phyloP scores from a whole-genome alignment of 2,888 invertebrate genomes.

The Eurytoma californica region DNA sequence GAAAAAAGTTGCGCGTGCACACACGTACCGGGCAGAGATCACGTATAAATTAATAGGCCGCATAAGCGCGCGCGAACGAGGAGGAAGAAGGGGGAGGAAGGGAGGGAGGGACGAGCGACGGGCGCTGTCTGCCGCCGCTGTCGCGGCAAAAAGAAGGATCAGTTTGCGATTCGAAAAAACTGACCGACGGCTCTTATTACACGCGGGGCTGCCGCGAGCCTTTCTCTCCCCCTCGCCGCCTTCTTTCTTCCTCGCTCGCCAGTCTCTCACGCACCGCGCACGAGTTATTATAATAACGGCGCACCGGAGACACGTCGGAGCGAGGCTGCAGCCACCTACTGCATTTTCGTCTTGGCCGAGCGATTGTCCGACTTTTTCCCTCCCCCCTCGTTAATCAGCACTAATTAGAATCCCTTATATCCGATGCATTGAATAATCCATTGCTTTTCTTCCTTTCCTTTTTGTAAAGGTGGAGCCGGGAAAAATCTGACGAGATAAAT shows the following conservation, averaged over 20 bases:
- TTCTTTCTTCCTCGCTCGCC: background rate
- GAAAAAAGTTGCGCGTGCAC: constrained; percentile 73
- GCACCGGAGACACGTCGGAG: constrained; percentile 34
- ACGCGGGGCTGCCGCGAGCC: constrained; percentile 71
- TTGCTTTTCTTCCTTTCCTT: no score
- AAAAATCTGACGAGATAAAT: no score
- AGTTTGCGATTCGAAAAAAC: constrained; percentile 68
- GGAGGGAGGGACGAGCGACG: constrained; percentile 36
- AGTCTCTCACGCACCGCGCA: constrained; percentile 39
- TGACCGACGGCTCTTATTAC: constrained; percentile 75
- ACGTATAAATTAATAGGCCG: constrained; percentile 75
- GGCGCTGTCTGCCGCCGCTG: no score
- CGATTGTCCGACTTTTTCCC: no score
- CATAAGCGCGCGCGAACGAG: constrained; percentile 55
- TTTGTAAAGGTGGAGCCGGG: no score
- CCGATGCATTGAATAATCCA: no score
- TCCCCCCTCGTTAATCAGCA: no score
- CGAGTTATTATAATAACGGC: constrained; percentile 49
- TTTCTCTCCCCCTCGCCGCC: constrained; percentile 61
- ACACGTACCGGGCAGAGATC: constrained; percentile 68
- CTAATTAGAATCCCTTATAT: no score
- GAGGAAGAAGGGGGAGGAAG: constrained; percentile 45
- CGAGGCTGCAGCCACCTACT: background rate
- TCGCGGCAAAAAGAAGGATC: constrained; percentile 57
- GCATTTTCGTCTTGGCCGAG: no score